A percentile compares a stretch with the other conserved stretches of the same genome.
Conservation (phyloP, 2,888 invertebrate species). For the Coelopa pilipes region DNA sequence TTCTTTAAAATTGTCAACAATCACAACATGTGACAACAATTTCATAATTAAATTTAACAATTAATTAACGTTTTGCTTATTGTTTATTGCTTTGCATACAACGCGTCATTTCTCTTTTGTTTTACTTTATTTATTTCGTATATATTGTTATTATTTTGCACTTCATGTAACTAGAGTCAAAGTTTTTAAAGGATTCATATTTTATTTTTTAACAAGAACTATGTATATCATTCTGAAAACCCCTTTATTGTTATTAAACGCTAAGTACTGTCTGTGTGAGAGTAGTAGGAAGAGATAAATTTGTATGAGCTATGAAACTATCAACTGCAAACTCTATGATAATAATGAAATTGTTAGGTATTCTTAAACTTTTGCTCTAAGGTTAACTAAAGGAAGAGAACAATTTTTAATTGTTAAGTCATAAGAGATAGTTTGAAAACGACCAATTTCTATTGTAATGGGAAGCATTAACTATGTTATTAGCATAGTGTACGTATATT, state of each 20-base stretch:
- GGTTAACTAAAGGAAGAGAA: background rate
- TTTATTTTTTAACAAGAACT: constrained; percentile 1
- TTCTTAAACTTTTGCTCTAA: background rate
- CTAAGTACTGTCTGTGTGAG: no score
- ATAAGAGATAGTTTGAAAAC: background rate
- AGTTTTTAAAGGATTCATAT: background rate
- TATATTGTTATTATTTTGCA: constrained; percentile 35
- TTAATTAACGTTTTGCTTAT: constrained; percentile 38
- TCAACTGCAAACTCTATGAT: no score
- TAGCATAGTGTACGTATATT: background rate
- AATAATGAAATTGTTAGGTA: no score
- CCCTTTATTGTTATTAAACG: no score
- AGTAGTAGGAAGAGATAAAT: no score
- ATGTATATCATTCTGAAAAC: constrained; percentile 19
- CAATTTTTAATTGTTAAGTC: background rate
- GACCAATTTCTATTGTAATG: constrained; percentile 5
- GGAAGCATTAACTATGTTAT: constrained; percentile 16
- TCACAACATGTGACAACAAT: constrained; percentile 33
- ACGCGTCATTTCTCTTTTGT: background rate
- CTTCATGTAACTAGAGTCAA: constrained; percentile 12
- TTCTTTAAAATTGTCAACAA: constrained; percentile 29
- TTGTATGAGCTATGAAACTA: no score
- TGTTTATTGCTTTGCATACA: constrained; percentile 33
- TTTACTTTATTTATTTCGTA: background rate
- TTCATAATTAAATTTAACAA: constrained; percentile 28